A percentile compares a stretch with the other conserved stretches of the same genome.
Evolutionary conservation across 2,113 vertebrate species (phyloP).

Genomic region (Machaerirhynchus nigripectus): DNA sequence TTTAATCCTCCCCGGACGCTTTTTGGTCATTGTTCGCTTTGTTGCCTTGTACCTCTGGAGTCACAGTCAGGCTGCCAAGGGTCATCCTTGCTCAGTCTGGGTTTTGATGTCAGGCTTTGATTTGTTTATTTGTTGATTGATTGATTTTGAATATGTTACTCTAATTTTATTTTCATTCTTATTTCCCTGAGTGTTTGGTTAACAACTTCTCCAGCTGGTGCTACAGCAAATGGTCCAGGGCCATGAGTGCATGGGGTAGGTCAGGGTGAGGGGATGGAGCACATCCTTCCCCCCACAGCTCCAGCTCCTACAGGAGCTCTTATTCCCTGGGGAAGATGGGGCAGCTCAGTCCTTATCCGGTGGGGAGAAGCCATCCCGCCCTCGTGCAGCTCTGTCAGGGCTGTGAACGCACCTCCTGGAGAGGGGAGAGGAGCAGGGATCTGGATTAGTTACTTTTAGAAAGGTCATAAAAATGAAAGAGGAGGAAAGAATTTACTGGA

Average conservation of each 20-base stretch:
- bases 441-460: not conserved
- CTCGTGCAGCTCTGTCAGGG: rapidly evolving
- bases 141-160: not conserved
- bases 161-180: not conserved
- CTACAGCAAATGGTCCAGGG: not conserved
- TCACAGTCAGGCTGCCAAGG: not conserved
- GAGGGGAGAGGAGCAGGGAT: not conserved
- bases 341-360: rapidly evolving
- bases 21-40: not conserved
- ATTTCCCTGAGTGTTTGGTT: not conserved
- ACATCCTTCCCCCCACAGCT: rapidly evolving
- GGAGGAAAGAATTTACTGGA: not conserved
- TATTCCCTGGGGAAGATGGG: no score
- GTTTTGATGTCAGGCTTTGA: not conserved
- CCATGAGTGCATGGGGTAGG: rapidly evolving
- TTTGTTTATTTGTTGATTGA: not conserved
- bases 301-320: not conserved
- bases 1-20: rapidly evolving
- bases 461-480: not conserved
- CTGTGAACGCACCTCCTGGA: rapidly evolving
- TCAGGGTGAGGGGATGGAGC: not conserved
- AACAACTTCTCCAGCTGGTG: not conserved
- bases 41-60: not conserved
- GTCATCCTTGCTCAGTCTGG: not conserved
- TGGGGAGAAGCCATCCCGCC: rapidly evolving